phyloP scores from a whole-genome alignment of 2,113 vertebrate genomes.

The Myiozetetes cayanensis region DNA sequence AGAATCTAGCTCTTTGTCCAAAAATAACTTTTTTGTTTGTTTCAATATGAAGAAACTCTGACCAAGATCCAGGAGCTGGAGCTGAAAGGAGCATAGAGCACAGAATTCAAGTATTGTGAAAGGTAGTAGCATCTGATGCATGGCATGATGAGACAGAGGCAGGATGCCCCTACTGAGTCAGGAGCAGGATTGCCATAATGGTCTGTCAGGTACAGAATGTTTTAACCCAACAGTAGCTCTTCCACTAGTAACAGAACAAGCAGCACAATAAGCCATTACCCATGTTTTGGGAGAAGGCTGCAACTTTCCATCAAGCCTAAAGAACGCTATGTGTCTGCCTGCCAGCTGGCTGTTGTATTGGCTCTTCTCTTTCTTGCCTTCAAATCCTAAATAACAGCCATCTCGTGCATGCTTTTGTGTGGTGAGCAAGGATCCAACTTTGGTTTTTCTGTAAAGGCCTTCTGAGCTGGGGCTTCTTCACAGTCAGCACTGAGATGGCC shows the following conservation, averaged over 20 bases:
- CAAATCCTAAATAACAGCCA: not conserved
- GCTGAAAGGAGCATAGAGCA: accelerated
- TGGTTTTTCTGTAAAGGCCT: not conserved
- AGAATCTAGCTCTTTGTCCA: not conserved
- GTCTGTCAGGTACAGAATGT: not conserved
- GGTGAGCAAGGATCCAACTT: not conserved
- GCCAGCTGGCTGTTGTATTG: not conserved
- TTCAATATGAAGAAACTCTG: not conserved
- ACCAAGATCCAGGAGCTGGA: not conserved
- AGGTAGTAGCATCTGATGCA: not conserved
- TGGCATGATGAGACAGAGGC: not conserved
- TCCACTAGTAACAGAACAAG: accelerated
- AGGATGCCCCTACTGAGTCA: not conserved
- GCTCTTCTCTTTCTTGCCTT: not conserved
- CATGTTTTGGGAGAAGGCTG: not conserved
- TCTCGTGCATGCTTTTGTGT: not conserved
- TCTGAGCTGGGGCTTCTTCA: not conserved
- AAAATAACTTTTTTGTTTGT: not conserved
- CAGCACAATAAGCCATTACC: not conserved
- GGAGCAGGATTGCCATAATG: not conserved
- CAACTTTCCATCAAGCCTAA: not conserved
- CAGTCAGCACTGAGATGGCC: accelerated
- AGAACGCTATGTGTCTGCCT: not conserved
- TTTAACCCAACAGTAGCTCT: not conserved
- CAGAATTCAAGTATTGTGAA: not conserved